Evolutionary conservation across 2,888 invertebrate species (phyloP).

Genomic region (Acleris cristana): DNA sequence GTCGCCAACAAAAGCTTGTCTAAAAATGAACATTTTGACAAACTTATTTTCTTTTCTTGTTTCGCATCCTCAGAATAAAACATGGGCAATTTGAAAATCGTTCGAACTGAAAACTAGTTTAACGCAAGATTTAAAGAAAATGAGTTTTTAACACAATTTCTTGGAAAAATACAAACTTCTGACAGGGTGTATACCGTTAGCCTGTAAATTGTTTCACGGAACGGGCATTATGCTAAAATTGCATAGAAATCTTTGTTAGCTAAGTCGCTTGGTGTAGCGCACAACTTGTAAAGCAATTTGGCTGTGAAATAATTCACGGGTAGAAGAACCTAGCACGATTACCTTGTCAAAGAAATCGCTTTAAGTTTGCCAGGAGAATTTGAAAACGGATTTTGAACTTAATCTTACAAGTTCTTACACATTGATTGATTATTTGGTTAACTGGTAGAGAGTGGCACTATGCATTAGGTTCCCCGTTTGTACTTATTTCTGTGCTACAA

Average conservation of each 20-base stretch:
- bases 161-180: conserved; percentile 20
- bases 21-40: too few species aligned
- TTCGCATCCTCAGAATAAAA: not conserved
- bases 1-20: too few species aligned
- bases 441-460: too few species aligned
- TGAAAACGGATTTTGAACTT: not conserved
- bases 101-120: not conserved
- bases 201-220: conserved; percentile 33
- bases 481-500: too few species aligned
- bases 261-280: conserved; percentile 24
- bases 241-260: conserved; percentile 31
- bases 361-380: not conserved
- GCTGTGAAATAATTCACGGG: conserved; percentile 11
- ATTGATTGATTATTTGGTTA: too few species aligned
- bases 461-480: too few species aligned
- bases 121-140: conserved; percentile 7
- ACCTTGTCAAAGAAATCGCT: conserved; percentile 1
- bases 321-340: conserved; percentile 2
- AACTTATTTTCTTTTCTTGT: too few species aligned
- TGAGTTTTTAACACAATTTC: conserved; percentile 16
- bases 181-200: conserved; percentile 28
- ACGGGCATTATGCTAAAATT: conserved; percentile 32
- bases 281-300: conserved; percentile 27
- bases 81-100: not conserved
- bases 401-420: too few species aligned